Base-by-base conservation (phyloP, 1,140 invertebrate genomes). In the Yoshiicerus persimilis region DNA sequence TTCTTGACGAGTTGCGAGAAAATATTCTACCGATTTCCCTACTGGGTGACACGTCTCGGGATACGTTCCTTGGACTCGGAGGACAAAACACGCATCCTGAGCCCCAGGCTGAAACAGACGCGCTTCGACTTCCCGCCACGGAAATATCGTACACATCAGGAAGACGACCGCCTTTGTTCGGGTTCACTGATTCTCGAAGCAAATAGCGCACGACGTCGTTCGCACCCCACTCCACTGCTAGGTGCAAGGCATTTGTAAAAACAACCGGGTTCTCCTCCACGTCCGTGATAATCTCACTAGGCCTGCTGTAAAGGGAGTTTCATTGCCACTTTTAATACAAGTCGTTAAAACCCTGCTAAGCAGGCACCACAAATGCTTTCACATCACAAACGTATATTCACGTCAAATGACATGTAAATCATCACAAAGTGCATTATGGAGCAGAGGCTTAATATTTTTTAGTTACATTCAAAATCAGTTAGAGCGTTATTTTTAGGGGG, bases 171-270 rank as follows among this genome's bases (percentile, higher is more conserved):
- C 93, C 92, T 75, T 93, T 93, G 91, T 94, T 94, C 4, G 94
- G 94, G 88, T 94, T 93, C 30, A 95, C 92, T 9, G 93, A 93
- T 90, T 94, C 93, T 88, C 93, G 93, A 30, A 95, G 92, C 10
- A 95, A 92, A 0, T 94, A 92, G 13, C 93, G 92, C 0, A 93
- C 92, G 1, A 94, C 94, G 88, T 95, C 94, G 23, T 93, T 91
- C 0, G 94, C 92, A n/a, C 93, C 93, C 90, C 93, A 92, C 88
- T 94, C 93, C 23, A 95, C 93, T 4, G 94, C 94, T 75, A 94
- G 91, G 91, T 95, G 94, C 0, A 95, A 92, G 5, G 94, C 94
- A 90, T 94, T 94, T 87, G 92, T 92, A 90, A 95, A 94, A 32
- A 94, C 93, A 1, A 93, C 91, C 5, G 93, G 93, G 84, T 91